These are phyloP conservation scores for Drosophila parthenogenetica DNA, from an alignment of 2,888 invertebrate genomes.

Conservation along the genomic window DNA sequence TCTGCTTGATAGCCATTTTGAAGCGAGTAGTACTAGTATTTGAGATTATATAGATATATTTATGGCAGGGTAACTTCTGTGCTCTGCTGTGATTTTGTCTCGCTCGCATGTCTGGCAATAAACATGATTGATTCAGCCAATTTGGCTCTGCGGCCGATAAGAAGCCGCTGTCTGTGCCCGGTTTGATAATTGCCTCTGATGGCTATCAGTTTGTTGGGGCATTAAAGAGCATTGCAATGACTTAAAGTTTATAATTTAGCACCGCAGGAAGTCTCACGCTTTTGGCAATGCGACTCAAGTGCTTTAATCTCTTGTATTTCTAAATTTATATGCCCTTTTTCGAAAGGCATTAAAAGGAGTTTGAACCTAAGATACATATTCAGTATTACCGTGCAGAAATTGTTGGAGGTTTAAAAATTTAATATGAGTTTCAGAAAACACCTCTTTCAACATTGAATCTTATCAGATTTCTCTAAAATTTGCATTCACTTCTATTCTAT, in stretches of 20 bases:
- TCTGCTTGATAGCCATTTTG: conserved; percentile 53
- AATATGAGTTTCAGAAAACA: too few species aligned
- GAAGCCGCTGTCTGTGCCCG: conserved; percentile 53
- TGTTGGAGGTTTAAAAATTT: too few species aligned
- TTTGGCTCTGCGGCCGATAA: conserved; percentile 55
- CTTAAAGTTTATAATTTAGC: conserved; percentile 46
- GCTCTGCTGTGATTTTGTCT: conserved; percentile 58
- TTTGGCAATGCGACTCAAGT: conserved; percentile 23
- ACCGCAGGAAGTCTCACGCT: conserved; percentile 27
- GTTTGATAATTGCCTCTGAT: conserved; percentile 61
- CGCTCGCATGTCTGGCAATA: conserved; percentile 64
- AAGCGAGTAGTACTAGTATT: not conserved
- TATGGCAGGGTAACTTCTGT: conserved; percentile 42
- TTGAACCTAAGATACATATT: not conserved
- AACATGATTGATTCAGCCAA: conserved; percentile 70
- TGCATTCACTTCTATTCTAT: not conserved
- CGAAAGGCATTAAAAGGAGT: conserved; percentile 4
- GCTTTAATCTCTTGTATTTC: conserved; percentile 1
- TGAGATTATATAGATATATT: conserved; percentile 71
- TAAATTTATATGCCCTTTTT: not conserved
- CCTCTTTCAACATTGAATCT: too few species aligned
- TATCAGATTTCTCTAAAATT: not conserved
- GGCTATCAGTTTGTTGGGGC: conserved; percentile 39
- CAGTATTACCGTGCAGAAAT: too few species aligned
- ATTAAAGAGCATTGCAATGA: conserved; percentile 36